These are phyloP conservation scores for Anastatus disparis DNA, from an alignment of 1,140 invertebrate species.

Conservation along the genomic window DNA sequence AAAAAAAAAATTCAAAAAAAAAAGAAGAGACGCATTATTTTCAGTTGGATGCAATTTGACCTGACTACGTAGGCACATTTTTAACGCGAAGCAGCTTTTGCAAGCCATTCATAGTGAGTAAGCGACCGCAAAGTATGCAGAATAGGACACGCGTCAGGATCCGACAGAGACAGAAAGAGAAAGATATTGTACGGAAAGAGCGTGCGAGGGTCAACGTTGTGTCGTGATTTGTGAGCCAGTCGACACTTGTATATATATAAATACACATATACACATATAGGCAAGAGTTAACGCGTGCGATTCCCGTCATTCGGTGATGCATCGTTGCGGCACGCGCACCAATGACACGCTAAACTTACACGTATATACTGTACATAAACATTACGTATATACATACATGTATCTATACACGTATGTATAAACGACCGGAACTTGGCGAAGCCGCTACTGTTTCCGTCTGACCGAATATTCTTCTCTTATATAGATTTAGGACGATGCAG, in stretches of 20 bases:
- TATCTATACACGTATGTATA: too few relatives aligned
- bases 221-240: conserved; percentile 57
- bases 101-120: too few relatives aligned
- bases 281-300: conserved; percentile 45
- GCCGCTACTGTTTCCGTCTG: neutral
- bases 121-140: neutral
- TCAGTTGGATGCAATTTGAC: too few relatives aligned
- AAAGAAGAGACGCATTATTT: too few relatives aligned
- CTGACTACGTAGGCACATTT: neutral
- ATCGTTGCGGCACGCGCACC: conserved; percentile 57
- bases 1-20: too few relatives aligned
- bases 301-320: conserved; percentile 58
- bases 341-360: conserved; percentile 58
- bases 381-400: too few relatives aligned
- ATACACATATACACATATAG: neutral
- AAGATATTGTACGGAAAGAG: too few relatives aligned
- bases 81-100: neutral
- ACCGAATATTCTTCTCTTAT: neutral
- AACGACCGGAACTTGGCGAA: conserved; percentile 33
- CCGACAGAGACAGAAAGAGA: neutral
- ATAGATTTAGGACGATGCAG: too few relatives aligned
- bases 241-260: neutral
- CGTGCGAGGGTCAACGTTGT: conserved; percentile 36
- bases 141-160: neutral
- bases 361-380: too few relatives aligned